Conservation (phyloP, 2,113 vertebrate species). For the Carassius carassius region DNA sequence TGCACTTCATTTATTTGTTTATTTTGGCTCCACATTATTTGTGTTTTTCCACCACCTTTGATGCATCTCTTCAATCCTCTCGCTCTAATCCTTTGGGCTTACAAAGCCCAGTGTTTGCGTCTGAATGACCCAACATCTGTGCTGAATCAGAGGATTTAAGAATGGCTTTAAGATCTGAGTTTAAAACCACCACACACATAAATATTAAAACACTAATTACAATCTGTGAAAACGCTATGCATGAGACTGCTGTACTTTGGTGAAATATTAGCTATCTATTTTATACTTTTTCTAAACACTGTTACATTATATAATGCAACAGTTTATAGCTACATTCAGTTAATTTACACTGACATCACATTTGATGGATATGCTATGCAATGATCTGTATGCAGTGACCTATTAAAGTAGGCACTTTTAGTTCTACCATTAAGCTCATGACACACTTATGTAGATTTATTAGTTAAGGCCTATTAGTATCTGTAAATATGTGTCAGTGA, state of each 20-base stretch:
- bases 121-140: constrained; percentile 76
- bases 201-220: constrained; percentile 67
- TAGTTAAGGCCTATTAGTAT: constrained; percentile 36
- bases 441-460: constrained; percentile 13
- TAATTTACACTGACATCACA: background rate
- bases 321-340: background rate
- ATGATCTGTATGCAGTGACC: background rate
- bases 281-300: constrained; percentile 5
- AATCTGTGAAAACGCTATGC: constrained; percentile 53
- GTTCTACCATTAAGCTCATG: background rate
- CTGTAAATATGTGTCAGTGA: constrained; percentile 16
- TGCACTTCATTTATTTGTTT: constrained; percentile 67
- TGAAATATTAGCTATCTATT: constrained; percentile 40
- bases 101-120: constrained; percentile 68
- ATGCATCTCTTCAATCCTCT: constrained; percentile 68
- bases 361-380: background rate
- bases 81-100: constrained; percentile 74
- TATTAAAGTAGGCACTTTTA: background rate
- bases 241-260: constrained; percentile 3
- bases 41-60: constrained; percentile 67
- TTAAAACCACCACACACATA: constrained; percentile 52
- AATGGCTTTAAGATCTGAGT: constrained; percentile 69
- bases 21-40: constrained; percentile 58
- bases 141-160: constrained; percentile 69
- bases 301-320: background rate